Evolutionary conservation across 2,113 vertebrate genomes (phyloP).

Genomic region (Tautogolabrus adspersus): DNA sequence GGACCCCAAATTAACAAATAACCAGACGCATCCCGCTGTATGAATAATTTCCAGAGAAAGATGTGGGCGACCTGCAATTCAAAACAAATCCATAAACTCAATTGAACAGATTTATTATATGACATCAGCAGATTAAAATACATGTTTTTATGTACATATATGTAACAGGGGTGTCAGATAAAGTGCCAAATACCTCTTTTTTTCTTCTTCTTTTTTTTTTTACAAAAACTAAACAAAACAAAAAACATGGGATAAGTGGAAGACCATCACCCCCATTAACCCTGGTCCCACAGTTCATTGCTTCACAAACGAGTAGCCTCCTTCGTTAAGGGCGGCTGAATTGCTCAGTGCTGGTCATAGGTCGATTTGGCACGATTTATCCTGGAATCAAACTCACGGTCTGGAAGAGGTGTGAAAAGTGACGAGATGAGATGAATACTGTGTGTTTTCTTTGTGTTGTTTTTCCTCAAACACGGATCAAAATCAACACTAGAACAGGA

Average conservation of each 20-base stretch:
- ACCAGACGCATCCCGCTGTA: too few relatives aligned
- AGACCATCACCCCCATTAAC: slow-evolving; percentile 68
- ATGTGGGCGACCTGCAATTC: background rate
- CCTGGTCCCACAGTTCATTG: slow-evolving; percentile 74
- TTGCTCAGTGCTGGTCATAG: slow-evolving; percentile 67
- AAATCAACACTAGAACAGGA: slow-evolving; percentile 52
- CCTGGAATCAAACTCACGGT: slow-evolving; percentile 38
- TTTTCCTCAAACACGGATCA: slow-evolving; percentile 38
- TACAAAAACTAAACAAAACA: slow-evolving; percentile 56
- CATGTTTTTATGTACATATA: slow-evolving; percentile 81
- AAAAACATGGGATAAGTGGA: slow-evolving; percentile 64
- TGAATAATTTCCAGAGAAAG: background rate
- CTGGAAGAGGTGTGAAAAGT: slow-evolving; percentile 37
- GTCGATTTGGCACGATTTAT: slow-evolving; percentile 63
- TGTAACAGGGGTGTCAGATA: slow-evolving; percentile 78
- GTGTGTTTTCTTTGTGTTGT: slow-evolving; percentile 14
- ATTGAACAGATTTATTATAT: slow-evolving; percentile 79
- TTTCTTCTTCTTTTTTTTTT: slow-evolving; percentile 17
- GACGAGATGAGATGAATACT: slow-evolving; percentile 49
- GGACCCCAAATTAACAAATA: background rate
- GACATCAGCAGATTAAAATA: slow-evolving; percentile 83
- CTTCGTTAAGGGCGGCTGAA: slow-evolving; percentile 30
- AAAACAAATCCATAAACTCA: slow-evolving; percentile 23
- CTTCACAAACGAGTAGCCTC: slow-evolving; percentile 55
- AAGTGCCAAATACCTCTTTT: slow-evolving; percentile 76